Conservation (phyloP, 2,888 invertebrate species). For the Allolobophora icterica region DNA sequence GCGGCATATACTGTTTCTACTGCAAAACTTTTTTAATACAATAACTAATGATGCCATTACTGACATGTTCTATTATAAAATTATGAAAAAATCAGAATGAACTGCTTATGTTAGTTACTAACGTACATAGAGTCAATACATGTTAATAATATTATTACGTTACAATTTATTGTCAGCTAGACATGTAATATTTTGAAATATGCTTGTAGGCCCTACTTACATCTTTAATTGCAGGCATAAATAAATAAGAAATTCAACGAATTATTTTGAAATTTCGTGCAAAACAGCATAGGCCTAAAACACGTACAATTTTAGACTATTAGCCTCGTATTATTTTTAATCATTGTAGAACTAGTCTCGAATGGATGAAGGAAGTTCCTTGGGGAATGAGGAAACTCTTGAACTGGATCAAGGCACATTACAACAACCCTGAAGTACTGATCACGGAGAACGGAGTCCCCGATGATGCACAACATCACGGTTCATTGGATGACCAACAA, state of each 20-base stretch:
- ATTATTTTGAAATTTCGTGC: background rate
- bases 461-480: slow-evolving; percentile 53
- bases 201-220: too few relatives aligned
- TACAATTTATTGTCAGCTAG: background rate
- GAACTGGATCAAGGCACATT: slow-evolving; percentile 45
- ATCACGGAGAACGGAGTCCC: slow-evolving; percentile 50
- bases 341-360: slow-evolving; percentile 34
- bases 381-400: slow-evolving; percentile 47
- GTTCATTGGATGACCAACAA: slow-evolving; percentile 53
- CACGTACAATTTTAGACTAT: too few relatives aligned
- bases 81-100: background rate
- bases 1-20: background rate
- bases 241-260: background rate
- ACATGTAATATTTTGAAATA: background rate
- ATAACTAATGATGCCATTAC: background rate
- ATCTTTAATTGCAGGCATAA: background rate
- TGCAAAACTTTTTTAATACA: background rate
- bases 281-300: background rate
- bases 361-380: slow-evolving; percentile 47
- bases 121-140: background rate
- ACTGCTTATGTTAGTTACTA: background rate
- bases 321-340: too few relatives aligned
- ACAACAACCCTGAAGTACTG: slow-evolving; percentile 44
- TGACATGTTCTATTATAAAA: too few relatives aligned
- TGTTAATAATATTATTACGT: background rate